Evolutionary conservation across 2,888 invertebrate genomes (phyloP).

Genomic region (Agrotis exclamationis): DNA sequence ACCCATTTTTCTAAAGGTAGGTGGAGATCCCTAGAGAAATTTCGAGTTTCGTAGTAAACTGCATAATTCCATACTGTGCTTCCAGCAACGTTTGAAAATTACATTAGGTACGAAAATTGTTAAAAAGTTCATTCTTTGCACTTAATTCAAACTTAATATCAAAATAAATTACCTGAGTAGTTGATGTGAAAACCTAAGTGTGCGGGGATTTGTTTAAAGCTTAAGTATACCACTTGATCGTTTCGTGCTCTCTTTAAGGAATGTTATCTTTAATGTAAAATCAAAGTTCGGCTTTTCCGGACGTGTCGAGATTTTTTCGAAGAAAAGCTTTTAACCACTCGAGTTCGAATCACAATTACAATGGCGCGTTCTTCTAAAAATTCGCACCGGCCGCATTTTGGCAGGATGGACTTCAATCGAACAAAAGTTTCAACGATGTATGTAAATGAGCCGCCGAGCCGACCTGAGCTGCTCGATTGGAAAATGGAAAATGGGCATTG

Average conservation of each 20-base stretch:
- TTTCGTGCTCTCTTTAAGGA: constrained; percentile 19
- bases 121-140: constrained; percentile 20
- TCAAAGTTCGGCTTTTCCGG: constrained; percentile 67
- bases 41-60: constrained; percentile 61
- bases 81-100: constrained; percentile 49
- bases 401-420: constrained; percentile 71
- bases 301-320: constrained; percentile 75
- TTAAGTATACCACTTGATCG: constrained; percentile 27
- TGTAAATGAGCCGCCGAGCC: constrained; percentile 71
- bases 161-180: neutral
- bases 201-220: neutral
- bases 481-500: constrained; percentile 63
- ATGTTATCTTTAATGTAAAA: constrained; percentile 59
- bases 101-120: constrained; percentile 40
- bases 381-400: constrained; percentile 74
- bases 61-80: constrained; percentile 58
- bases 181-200: no score
- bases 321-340: constrained; percentile 85
- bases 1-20: constrained; percentile 62
- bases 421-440: constrained; percentile 75
- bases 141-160: constrained; percentile 9
- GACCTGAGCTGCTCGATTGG: constrained; percentile 59
- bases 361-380: constrained; percentile 75
- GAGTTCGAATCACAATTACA: constrained; percentile 82
- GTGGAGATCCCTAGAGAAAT: constrained; percentile 63